Evolutionary conservation across 2,797 vertebrate species (phyloP).

Genomic region (Acanthurus leucopareius): DNA sequence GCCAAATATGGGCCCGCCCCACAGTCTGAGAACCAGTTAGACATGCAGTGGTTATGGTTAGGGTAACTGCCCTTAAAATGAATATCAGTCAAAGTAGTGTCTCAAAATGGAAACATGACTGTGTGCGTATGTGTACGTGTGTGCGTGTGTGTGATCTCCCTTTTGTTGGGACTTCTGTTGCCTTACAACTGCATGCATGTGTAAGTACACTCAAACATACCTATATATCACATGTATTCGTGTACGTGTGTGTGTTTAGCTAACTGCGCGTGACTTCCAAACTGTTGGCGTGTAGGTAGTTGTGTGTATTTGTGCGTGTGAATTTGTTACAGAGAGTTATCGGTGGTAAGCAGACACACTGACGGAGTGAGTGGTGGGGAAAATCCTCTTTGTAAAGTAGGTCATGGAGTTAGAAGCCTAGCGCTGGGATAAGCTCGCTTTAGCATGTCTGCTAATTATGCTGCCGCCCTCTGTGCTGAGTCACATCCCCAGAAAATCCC

Average conservation of each 20-base stretch:
- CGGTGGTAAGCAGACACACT: constrained; percentile 78
- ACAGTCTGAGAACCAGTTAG: no score
- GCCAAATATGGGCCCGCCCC: no score
- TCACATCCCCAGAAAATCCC: constrained; percentile 75
- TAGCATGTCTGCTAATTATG: constrained; percentile 81
- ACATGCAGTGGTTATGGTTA: no score
- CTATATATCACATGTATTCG: not conserved
- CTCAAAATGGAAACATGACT: not conserved
- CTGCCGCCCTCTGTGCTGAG: constrained; percentile 76
- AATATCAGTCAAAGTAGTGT: no score
- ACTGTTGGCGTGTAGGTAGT: constrained; percentile 32
- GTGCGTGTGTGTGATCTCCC: constrained; percentile 1
- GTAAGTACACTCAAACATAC: not conserved
- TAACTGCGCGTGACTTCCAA: constrained; percentile 30
- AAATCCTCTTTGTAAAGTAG: constrained; percentile 87
- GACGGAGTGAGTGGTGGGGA: constrained; percentile 74
- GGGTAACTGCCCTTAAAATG: no score
- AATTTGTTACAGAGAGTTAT: constrained; percentile 78
- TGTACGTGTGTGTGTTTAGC: constrained; percentile 16
- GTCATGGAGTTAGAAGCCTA: constrained; percentile 83
- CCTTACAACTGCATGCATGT: constrained; percentile 9
- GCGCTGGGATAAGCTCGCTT: constrained; percentile 75
- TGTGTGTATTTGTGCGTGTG: constrained; percentile 49
- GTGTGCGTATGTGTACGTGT: not conserved
- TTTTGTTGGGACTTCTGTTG: constrained; percentile 28